These are phyloP conservation scores for Rhabdophis nuchalis DNA, from an alignment of 2,797 vertebrate species.

Conservation along the genomic window DNA sequence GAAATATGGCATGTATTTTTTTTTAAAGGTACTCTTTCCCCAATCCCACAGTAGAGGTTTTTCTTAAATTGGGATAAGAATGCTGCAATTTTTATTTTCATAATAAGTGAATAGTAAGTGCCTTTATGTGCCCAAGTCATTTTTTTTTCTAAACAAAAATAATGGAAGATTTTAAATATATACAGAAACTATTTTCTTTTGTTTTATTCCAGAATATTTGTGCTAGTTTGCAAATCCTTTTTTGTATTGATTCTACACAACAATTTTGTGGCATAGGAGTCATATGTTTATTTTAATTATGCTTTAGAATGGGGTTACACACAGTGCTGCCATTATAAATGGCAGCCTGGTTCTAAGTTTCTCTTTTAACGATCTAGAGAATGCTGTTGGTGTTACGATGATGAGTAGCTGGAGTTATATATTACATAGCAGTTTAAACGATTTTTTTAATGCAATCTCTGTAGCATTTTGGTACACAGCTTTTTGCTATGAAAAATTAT, in stretches of 20 bases:
- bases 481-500: background rate
- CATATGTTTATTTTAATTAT: background rate
- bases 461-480: background rate
- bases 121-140: background rate
- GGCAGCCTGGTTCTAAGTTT: background rate
- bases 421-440: background rate
- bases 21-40: background rate
- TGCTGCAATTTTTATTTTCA: background rate
- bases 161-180: background rate
- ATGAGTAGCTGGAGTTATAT: background rate
- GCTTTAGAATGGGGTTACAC: background rate
- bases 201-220: background rate
- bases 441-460: background rate
- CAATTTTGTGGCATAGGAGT: background rate
- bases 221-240: background rate
- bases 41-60: background rate
- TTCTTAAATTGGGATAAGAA: background rate
- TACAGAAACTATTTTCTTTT: no score
- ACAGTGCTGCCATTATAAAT: background rate
- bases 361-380: background rate
- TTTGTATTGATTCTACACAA: background rate
- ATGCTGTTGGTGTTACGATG: background rate
- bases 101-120: no score
- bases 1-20: background rate
- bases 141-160: background rate